Conservation (phyloP, 2,888 invertebrate genomes). For the Andrena dorsata region DNA sequence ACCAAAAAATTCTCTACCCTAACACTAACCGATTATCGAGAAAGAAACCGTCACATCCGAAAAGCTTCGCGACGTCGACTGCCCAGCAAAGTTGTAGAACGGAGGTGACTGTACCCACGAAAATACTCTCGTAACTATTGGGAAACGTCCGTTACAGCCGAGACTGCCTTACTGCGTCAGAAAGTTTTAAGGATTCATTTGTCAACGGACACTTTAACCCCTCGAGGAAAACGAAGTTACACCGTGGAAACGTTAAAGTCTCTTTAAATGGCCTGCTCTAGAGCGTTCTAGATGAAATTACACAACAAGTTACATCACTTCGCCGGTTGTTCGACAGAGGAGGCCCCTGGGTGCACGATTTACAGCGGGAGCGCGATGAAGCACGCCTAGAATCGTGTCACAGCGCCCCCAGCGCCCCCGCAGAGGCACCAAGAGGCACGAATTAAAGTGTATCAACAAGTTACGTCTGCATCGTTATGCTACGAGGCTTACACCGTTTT, state of each 20-base stretch:
- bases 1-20: no score
- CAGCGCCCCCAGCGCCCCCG: background rate
- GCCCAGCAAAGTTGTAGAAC: no score
- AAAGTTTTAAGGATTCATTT: background rate
- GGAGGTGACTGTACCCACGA: no score
- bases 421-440: background rate
- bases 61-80: no score
- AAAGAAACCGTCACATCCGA: no score
- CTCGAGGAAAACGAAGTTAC: background rate
- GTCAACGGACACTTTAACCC: background rate
- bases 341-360: conserved; percentile 2
- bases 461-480: background rate
- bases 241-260: background rate
- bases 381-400: background rate
- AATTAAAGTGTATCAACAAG: conserved; percentile 21
- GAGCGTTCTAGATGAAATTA: conserved; percentile 6
- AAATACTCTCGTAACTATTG: conserved; percentile 11
- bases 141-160: background rate
- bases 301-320: conserved; percentile 1
- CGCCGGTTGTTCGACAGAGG: conserved; percentile 1
- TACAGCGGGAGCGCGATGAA: background rate
- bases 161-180: conserved; percentile 2
- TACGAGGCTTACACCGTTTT: conserved; percentile 2
- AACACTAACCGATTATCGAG: no score
- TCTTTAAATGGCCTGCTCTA: background rate